phyloP scores from a whole-genome alignment of 2,888 invertebrate genomes.

The Rhagium mordax region DNA sequence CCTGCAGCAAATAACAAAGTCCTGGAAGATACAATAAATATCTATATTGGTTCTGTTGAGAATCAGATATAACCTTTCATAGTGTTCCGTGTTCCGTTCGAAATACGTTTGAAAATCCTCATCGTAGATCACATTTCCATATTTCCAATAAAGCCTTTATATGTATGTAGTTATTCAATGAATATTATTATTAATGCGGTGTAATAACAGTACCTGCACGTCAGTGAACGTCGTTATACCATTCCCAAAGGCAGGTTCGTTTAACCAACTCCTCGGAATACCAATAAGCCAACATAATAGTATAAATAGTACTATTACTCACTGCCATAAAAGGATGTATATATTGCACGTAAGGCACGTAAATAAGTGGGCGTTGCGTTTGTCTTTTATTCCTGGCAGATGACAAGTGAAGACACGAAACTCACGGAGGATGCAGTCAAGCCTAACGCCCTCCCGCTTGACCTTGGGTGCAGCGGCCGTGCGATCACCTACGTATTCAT shows the following conservation, averaged over 20 bases:
- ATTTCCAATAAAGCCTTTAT: neutral
- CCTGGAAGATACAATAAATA: no score
- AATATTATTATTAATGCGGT: slow-evolving; percentile 17
- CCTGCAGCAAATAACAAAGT: no score
- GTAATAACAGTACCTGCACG: slow-evolving; percentile 14
- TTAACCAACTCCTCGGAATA: slow-evolving; percentile 13
- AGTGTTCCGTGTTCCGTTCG: neutral
- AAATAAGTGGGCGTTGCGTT: slow-evolving; percentile 33
- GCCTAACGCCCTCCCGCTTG: slow-evolving; percentile 50
- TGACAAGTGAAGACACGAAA: neutral
- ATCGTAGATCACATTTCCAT: neutral
- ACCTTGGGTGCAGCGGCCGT: slow-evolving; percentile 54
- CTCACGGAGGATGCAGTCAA: slow-evolving; percentile 39
- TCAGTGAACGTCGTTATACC: neutral
- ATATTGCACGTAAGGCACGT: slow-evolving; percentile 32
- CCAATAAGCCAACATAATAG: slow-evolving; percentile 17
- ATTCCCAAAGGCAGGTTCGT: slow-evolving; percentile 10
- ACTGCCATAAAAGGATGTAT: slow-evolving; percentile 18
- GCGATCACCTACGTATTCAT: slow-evolving; percentile 43
- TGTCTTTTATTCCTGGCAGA: neutral
- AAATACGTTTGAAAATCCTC: neutral
- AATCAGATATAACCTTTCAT: slow-evolving; percentile 29
- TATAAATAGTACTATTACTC: slow-evolving; percentile 25
- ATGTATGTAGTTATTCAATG: slow-evolving; percentile 12
- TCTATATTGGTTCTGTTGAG: neutral